Evolutionary conservation across 1,140 invertebrate species (phyloP), one percentile per base, ranked within the genome.

Genomic region (Drosophila paulistorum): DNA sequence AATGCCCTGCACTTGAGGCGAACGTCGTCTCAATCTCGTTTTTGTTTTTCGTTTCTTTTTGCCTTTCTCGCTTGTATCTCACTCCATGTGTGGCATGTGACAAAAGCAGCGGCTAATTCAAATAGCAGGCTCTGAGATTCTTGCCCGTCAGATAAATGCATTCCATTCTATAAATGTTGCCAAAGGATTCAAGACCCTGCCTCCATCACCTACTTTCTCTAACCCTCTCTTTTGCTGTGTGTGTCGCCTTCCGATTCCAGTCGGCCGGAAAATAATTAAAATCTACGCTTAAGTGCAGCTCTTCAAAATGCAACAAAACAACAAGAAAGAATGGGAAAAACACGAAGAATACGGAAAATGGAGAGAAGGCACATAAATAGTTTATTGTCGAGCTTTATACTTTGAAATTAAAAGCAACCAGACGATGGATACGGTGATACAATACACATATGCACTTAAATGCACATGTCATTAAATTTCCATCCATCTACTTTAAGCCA

Each of bases 221-320:
- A 26, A 26, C 20, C 6, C 5, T 0, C 10, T n/a, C 14, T 2
- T 14, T 42, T 20, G 45, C 13, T 58, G 64, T 69, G 71, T 74
- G 59, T 72, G 62, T 65, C 37, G 68, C 59, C 75, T 75, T 81
- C 82, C 82, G 82, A 68, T 86, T 79, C 74, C 83, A 82, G 82
- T 87, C 83, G 84, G 84, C 83, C 83, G 83, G 83, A 87, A 87
- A 87, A 84, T 87, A 87, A 87, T 87, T 87, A 87, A 87, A 87
- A 87, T 87, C 79, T 87, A 80, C 83, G 84, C 83, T 83, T 87
- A 87, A 87, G 83, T 87, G 83, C 83, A 89, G 79, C 69, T 80
- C 77, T 86, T 83, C 68, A 79, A 66, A 77, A 61, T 76, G 71
- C 74, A 63, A 59, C 59, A 57, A 35, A 55, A 58, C 63, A 68